phyloP scores from a whole-genome alignment of 2,113 vertebrate species.

The Cryptoleucopteryx plumbea region DNA sequence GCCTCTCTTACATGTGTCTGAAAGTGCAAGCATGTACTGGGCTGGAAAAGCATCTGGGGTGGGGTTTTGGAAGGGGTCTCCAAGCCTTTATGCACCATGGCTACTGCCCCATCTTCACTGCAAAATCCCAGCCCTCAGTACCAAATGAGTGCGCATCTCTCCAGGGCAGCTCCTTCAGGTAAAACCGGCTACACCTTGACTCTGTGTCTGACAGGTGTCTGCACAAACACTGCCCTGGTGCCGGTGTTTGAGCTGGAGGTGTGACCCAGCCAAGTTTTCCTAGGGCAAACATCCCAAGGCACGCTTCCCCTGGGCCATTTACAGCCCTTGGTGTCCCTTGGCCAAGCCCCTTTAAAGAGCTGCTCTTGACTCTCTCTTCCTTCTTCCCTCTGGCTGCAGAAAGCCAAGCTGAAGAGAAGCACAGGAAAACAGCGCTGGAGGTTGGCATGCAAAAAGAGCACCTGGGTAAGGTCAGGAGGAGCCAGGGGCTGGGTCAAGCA shows the following conservation, averaged over 20 bases:
- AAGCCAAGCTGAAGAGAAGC: conserved; percentile 60
- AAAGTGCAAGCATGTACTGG: neutral
- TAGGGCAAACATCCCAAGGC: neutral
- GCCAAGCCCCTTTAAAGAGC: neutral
- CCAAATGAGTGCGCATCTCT: neutral
- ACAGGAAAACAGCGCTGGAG: conserved; percentile 61
- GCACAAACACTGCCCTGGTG: neutral
- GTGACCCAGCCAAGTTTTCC: neutral
- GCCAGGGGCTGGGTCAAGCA: neutral
- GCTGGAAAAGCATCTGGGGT: neutral
- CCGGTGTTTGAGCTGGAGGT: neutral
- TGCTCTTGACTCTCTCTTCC: neutral
- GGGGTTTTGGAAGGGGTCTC: neutral
- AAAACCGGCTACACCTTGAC: neutral
- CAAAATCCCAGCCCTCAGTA: neutral
- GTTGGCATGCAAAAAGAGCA: conserved; percentile 68
- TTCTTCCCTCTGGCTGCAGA: neutral
- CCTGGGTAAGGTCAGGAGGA: conserved; percentile 60
- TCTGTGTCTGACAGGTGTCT: neutral
- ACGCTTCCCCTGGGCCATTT: neutral
- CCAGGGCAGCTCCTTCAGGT: neutral
- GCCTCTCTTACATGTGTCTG: neutral
- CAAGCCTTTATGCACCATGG: neutral
- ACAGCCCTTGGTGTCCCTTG: neutral
- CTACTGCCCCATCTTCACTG: neutral